These are phyloP conservation scores for Lycaena phlaeas DNA, from an alignment of 2,888 invertebrate species.

Conservation along the genomic window DNA sequence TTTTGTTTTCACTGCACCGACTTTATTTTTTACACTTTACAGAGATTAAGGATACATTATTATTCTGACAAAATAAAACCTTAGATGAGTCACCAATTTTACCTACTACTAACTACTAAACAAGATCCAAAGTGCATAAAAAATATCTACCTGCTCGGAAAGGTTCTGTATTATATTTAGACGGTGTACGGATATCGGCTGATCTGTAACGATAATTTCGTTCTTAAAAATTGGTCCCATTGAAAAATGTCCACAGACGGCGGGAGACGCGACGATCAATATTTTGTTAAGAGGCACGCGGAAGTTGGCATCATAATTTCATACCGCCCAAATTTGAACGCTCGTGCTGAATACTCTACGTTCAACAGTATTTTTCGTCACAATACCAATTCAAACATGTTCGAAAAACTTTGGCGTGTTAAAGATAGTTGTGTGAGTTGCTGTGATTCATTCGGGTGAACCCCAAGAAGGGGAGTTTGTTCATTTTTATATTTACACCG, in stretches of 20 bases:
- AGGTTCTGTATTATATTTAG: conserved; percentile 42
- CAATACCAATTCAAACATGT: conserved; percentile 28
- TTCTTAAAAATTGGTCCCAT: conserved; percentile 34
- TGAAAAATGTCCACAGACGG: conserved; percentile 47
- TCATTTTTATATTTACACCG: conserved; percentile 71
- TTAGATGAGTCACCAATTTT: conserved; percentile 5
- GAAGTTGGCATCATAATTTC: conserved; percentile 47
- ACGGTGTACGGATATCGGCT: conserved; percentile 44
- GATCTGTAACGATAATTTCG: conserved; percentile 52
- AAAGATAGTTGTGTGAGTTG: conserved; percentile 44
- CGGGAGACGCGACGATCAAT: conserved; percentile 58
- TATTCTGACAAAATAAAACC: too few relatives aligned
- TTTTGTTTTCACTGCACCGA: too few relatives aligned
- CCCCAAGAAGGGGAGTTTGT: conserved; percentile 68
- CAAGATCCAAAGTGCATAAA: conserved; percentile 53
- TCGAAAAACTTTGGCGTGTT: conserved; percentile 36
- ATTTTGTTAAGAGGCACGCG: conserved; percentile 51
- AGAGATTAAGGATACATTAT: too few relatives aligned
- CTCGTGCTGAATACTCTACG: conserved; percentile 16
- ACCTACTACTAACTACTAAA: conserved; percentile 29
- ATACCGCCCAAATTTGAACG: conserved; percentile 50
- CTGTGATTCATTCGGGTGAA: conserved; percentile 66
- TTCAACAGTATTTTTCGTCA: conserved; percentile 13
- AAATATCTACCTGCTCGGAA: conserved; percentile 60
- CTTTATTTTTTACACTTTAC: too few relatives aligned